Base-by-base conservation (phyloP, 2,113 vertebrate genomes). In the Neodon shergylaensis region DNA sequence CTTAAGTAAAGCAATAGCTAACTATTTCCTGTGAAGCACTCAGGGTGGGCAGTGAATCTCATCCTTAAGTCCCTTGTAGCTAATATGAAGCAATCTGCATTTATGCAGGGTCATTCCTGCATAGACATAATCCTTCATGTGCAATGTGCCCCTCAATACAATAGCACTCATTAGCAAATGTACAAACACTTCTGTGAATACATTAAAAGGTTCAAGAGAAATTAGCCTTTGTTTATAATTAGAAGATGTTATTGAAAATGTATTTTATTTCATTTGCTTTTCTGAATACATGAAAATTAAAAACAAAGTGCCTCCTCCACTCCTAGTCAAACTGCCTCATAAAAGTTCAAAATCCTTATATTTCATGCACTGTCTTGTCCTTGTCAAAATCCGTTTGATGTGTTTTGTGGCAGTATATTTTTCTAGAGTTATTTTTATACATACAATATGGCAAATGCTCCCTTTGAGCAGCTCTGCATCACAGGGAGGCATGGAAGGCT, bases 151-250 rank as follows among this genome's bases (percentile, higher is more conserved):
- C 79, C 95, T 98, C 93, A 90, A 93, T 94, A 52, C 63, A 95
- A 89, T 91, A 44, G 7, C 63, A 68, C 63, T 98, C 96, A 94
- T 96, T 97, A 97, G 79, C 33, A 24, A 82, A 92, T 84, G 72
- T 92, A 82, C 58, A 97, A 97, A 98, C 96, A 98, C 63, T 92
- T 88, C 85, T 81, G 44, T 93, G 94, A 98, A 97, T 96, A 95
- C 96, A 94, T 96, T 97, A 96, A 95, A 93, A 68, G 26, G 36
- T 72, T 95, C 95, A 92, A 95, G 58, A 92, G 81, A 94, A 97
- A 98, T 94, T 93, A 95, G 89, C 73, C 1, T 72, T 94, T 95
- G 88, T 96, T 97, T 96, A 85, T 96, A 97, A 97, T 84, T 97
- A 91, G 95, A 94, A 98, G 97, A 92, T 42, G 94, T 79, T n/a